These are phyloP conservation scores for Daboia siamensis DNA, from an alignment of 2,113 vertebrate species.

Conservation along the genomic window DNA sequence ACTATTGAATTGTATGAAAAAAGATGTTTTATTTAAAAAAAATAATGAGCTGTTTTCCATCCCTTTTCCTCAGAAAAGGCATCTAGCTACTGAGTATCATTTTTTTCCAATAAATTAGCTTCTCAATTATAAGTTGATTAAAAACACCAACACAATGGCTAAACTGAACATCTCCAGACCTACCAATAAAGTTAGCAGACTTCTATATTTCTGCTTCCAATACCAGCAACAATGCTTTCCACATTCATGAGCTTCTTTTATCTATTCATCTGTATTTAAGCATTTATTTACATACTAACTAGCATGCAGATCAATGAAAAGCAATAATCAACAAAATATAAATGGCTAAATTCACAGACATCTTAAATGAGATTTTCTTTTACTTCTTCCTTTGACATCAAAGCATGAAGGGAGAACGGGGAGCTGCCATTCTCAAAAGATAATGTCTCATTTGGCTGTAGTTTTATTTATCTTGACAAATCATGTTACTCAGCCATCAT, in stretches of 20 bases:
- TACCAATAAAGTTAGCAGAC: not conserved
- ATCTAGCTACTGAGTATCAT: not conserved
- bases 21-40: not conserved
- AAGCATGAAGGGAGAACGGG: not conserved
- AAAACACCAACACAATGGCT: not conserved
- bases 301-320: not conserved
- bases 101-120: constrained; percentile 7
- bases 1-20: too few relatives aligned
- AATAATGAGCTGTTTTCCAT: not conserved
- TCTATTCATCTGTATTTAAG: not conserved
- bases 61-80: not conserved
- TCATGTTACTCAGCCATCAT: constrained; percentile 36
- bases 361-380: not conserved
- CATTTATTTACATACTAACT: not conserved
- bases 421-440: constrained; percentile 30
- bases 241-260: fast-evolving
- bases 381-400: not conserved
- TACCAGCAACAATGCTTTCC: not conserved
- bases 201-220: not conserved
- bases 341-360: not conserved
- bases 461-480: not conserved
- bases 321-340: not conserved
- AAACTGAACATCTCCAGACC: constrained; percentile 28
- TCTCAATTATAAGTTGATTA: constrained; percentile 19
- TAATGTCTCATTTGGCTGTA: constrained; percentile 43